Percentiles rank a stretch among this genome's conserved stretches.
Evolutionary conservation across 2,888 invertebrate genomes (phyloP).

Genomic region (Drosophila meridiana): DNA sequence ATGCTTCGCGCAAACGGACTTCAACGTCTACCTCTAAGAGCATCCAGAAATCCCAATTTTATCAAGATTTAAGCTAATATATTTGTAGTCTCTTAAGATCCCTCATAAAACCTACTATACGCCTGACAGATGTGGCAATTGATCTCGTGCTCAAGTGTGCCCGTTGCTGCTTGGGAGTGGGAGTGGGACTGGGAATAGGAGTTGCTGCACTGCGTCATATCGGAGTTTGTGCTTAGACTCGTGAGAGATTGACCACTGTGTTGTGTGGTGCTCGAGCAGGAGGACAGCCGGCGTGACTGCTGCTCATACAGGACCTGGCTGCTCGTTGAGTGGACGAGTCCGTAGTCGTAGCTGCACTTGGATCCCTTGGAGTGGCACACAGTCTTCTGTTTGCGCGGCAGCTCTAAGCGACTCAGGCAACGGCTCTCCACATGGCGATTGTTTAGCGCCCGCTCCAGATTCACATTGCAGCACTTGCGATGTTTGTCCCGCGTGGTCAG

Average conservation of each 20-base stretch:
- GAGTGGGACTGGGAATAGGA: background rate
- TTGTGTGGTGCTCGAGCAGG: slow-evolving; percentile 67
- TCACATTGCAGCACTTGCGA: slow-evolving; percentile 23
- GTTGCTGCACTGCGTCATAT: slow-evolving; percentile 46
- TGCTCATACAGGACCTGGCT: slow-evolving; percentile 63
- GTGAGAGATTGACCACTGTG: slow-evolving; percentile 62
- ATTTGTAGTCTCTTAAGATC: slow-evolving; percentile 21
- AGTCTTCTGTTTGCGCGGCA: slow-evolving; percentile 73
- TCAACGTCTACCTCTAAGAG: slow-evolving; percentile 78
- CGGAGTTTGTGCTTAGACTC: slow-evolving; percentile 50
- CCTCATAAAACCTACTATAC: slow-evolving; percentile 69
- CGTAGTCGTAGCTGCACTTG: slow-evolving; percentile 36
- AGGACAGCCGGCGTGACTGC: slow-evolving; percentile 1
- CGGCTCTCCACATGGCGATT: slow-evolving; percentile 45
- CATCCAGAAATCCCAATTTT: background rate
- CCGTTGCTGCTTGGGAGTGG: background rate
- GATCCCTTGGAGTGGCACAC: slow-evolving; percentile 80
- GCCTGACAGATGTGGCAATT: slow-evolving; percentile 77
- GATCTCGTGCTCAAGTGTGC: slow-evolving; percentile 62
- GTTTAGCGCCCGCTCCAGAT: slow-evolving; percentile 18
- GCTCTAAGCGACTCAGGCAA: slow-evolving; percentile 40
- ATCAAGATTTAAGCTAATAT: slow-evolving; percentile 35
- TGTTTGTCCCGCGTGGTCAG: slow-evolving; percentile 62
- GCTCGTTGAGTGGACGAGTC: background rate
- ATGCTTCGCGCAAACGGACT: slow-evolving; percentile 83